Conservation (phyloP, 2,797 vertebrate genomes). For the Chelonia mydas region DNA sequence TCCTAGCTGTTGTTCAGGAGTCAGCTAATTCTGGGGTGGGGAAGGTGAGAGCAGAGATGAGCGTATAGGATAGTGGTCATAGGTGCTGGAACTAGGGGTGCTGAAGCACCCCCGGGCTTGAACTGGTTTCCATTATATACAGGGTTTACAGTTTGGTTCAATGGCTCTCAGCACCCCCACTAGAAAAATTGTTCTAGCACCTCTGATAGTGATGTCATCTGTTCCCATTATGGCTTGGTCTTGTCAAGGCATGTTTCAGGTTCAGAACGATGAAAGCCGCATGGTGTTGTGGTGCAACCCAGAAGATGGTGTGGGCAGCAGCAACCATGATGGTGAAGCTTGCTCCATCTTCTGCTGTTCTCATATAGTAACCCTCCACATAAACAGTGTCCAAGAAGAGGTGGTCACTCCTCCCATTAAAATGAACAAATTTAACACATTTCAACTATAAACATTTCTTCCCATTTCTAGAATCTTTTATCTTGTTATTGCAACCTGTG, state of each 20-base stretch:
- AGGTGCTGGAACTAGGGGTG: no score
- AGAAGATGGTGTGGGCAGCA: background rate
- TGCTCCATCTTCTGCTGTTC: background rate
- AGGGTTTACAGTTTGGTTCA: no score
- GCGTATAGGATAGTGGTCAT: background rate
- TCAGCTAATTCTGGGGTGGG: constrained; percentile 34
- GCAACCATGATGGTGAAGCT: background rate
- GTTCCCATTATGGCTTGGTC: constrained; percentile 5
- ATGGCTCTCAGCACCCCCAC: no score
- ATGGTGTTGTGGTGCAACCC: background rate
- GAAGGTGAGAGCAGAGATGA: background rate
- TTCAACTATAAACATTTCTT: background rate
- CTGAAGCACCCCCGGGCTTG: no score
- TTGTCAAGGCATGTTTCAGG: background rate
- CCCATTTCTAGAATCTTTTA: background rate
- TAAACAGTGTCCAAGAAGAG: background rate
- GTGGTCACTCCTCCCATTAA: background rate
- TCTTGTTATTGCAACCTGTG: background rate
- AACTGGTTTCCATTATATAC: no score
- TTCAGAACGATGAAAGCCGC: background rate
- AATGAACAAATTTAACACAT: background rate
- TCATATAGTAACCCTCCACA: background rate
- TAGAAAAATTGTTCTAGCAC: no score
- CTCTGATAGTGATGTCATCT: background rate
- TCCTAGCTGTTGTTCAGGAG: constrained; percentile 49